A percentile compares a stretch with the other conserved stretches of the same genome.
These are phyloP conservation scores for Notarius lentiginosus DNA, from an alignment of 2,113 vertebrate species.

Conservation along the genomic window DNA sequence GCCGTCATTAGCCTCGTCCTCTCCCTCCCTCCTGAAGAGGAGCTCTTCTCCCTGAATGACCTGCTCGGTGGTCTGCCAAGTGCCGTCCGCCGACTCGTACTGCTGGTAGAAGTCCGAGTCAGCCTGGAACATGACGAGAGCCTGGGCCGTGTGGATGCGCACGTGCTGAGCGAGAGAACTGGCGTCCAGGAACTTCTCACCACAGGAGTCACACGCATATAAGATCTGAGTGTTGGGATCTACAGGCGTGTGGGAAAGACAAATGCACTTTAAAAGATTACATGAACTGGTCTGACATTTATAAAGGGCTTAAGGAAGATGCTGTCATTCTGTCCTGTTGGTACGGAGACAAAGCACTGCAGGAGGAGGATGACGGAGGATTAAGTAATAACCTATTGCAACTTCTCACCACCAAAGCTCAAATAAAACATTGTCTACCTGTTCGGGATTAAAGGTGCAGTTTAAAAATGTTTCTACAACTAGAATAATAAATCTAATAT, in stretches of 20 bases:
- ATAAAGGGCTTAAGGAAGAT: background rate
- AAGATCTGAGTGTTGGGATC: conserved; percentile 96
- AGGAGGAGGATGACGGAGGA: background rate
- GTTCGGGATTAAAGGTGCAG: background rate
- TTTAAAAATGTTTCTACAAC: background rate
- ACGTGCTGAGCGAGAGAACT: conserved; percentile 92
- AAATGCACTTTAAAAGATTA: background rate
- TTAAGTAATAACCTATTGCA: background rate
- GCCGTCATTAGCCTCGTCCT: conserved; percentile 40
- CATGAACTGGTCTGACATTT: background rate
- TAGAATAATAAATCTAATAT: background rate
- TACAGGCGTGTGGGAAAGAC: conserved; percentile 54
- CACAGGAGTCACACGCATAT: conserved; percentile 93
- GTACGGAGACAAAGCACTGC: background rate
- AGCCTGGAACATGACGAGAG: conserved; percentile 96
- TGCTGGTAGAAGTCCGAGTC: conserved; percentile 97
- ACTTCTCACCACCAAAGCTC: background rate
- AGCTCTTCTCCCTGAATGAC: conserved; percentile 85
- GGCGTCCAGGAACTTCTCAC: conserved; percentile 93
- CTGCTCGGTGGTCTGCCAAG: conserved; percentile 84
- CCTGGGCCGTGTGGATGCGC: conserved; percentile 96
- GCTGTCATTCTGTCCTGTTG: background rate
- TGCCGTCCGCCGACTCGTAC: conserved; percentile 68
- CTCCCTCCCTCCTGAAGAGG: conserved; percentile 75
- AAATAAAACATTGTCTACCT: background rate